Percentiles rank a stretch among this genome's conserved stretches.
Evolutionary conservation across 2,113 vertebrate genomes (phyloP).

Genomic region (Ammodytes dubius): DNA sequence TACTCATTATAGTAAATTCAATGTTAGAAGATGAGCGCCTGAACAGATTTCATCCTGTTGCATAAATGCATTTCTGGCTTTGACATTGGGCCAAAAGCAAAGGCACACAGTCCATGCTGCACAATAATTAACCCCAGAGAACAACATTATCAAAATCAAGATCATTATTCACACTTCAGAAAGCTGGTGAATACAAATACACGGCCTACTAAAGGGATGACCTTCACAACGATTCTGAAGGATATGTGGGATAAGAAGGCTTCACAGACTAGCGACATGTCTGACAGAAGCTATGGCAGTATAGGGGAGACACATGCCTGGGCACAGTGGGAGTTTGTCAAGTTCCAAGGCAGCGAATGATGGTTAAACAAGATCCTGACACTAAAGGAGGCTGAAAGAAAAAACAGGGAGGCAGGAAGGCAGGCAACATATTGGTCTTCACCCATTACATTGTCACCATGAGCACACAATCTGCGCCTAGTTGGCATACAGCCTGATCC

Average conservation of each 20-base stretch:
- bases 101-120: background rate
- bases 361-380: conserved; percentile 29
- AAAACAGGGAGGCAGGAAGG: conserved; percentile 45
- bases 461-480: conserved; percentile 66
- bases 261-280: conserved; percentile 41
- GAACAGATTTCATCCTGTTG: background rate
- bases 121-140: conserved; percentile 29
- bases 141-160: background rate
- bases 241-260: conserved; percentile 42
- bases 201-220: conserved; percentile 10
- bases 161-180: conserved; percentile 40
- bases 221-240: conserved; percentile 29
- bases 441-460: conserved; percentile 74
- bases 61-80: conserved; percentile 11
- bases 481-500: conserved; percentile 70
- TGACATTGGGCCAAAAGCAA: conserved; percentile 1
- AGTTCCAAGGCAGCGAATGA: conserved; percentile 47
- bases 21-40: background rate
- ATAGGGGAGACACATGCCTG: conserved; percentile 62
- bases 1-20: no score
- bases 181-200: conserved; percentile 25
- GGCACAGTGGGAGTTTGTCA: conserved; percentile 68
- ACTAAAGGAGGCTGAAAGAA: conserved; percentile 53
- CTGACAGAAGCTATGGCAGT: conserved; percentile 50
- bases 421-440: conserved; percentile 72